Conservation (phyloP, 2,797 vertebrate genomes). For the Labeo calbasu region DNA sequence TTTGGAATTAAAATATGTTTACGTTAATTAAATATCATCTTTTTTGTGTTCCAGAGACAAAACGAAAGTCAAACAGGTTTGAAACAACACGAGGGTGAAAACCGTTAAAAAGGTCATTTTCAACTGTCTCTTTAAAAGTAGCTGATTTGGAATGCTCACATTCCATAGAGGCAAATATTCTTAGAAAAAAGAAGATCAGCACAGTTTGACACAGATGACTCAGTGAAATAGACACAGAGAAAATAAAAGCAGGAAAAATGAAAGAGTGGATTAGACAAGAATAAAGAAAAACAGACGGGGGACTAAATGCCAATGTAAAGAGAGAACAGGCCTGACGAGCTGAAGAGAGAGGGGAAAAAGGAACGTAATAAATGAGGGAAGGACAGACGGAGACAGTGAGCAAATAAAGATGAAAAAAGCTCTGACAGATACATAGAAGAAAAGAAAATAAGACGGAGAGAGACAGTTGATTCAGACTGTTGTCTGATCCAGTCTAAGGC, state of each 20-base stretch:
- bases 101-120: background rate
- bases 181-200: background rate
- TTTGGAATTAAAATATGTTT: background rate
- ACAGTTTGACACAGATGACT: constrained; percentile 24
- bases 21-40: background rate
- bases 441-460: constrained; percentile 54
- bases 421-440: constrained; percentile 60
- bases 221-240: constrained; percentile 26
- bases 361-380: constrained; percentile 37
- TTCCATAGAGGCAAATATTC: constrained; percentile 3
- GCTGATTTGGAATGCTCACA: background rate
- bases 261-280: constrained; percentile 33
- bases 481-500: constrained; percentile 61
- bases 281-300: constrained; percentile 34
- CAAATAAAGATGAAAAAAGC: constrained; percentile 51
- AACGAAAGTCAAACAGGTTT: background rate
- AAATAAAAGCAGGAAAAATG: constrained; percentile 34
- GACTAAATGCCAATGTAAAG: constrained; percentile 49
- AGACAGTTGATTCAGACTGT: constrained; percentile 69
- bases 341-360: constrained; percentile 15
- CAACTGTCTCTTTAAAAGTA: background rate
- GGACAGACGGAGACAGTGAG: constrained; percentile 38
- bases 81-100: background rate
- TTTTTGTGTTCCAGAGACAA: background rate
- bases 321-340: constrained; percentile 35